Base-by-base conservation (phyloP, 2,113 vertebrate genomes). In the Pachycephala philippinensis region DNA sequence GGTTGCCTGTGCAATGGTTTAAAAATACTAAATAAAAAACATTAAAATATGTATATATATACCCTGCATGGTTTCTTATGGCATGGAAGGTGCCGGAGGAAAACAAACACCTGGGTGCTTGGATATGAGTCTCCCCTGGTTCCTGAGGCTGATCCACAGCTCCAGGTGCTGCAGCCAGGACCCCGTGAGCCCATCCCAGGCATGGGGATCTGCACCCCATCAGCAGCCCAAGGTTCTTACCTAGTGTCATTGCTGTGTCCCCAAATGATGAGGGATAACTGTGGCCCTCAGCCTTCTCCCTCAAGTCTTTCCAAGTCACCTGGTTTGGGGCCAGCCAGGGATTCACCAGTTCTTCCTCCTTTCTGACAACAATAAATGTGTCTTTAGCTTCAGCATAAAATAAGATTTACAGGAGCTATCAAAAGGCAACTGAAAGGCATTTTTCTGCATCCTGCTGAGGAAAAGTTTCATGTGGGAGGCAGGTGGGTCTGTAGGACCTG, bases 351-450 rank as follows among this genome's bases (percentile, higher is more conserved):
- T 78, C 87, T 81, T 84, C 92, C 50, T 87, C 81, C 81, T 91
- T 84, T 82, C 92, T 66, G 81, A n/a, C 49, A 40, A 71, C 19
- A 87, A 75, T 68, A 84, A 93, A 91, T 1, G 1, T 47, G 72
- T 66, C 76, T 89, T 52, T 61, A 31, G 59, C 39, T 59, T 87
- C 18, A 57, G 60, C 80, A 39, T 74, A 47, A 70, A 95, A 35
- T 2, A 78, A 93, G 87, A 96, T 95, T 95, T 93, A 89, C 87
- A 89, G 70, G 72, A 79, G 81, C 84, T 54, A 63, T 89, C 91
- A 71, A 78, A 93, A 72, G 52, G 57, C 68, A 91, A 85, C 61
- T 50, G 42, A 7, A 93, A 93, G 72, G 81, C 49, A 40, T 68
- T 89, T 81, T 78, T 45, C 65, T 40, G 52, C 49, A 37, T 84